Conservation (phyloP, 2,888 invertebrate genomes). For the Gymnoscelis rufifasciata region DNA sequence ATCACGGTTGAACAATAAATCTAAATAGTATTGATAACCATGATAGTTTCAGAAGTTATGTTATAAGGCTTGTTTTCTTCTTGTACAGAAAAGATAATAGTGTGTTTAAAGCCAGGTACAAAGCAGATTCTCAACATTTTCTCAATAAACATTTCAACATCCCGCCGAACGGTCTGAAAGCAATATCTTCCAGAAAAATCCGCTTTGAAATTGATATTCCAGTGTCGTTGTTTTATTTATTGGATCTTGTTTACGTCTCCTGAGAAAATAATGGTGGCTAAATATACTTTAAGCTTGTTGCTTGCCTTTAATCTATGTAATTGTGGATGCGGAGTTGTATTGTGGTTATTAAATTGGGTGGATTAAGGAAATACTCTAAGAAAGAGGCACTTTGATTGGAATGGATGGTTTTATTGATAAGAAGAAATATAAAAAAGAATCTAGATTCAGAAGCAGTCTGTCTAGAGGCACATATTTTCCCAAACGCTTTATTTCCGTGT, state of each 20-base stretch:
- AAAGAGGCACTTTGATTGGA: too few relatives aligned
- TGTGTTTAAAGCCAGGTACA: background rate
- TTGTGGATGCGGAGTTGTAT: background rate
- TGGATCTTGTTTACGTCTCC: slow-evolving; percentile 24
- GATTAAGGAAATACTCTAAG: background rate
- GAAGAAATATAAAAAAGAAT: too few relatives aligned
- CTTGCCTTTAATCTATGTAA: slow-evolving; percentile 2
- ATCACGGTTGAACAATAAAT: too few relatives aligned
- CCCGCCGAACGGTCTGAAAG: slow-evolving; percentile 22
- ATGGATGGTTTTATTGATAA: too few relatives aligned
- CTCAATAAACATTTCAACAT: slow-evolving; percentile 22
- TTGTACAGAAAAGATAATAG: too few relatives aligned
- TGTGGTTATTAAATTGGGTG: slow-evolving; percentile 6
- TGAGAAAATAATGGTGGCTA: slow-evolving; percentile 10
- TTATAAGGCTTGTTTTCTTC: too few relatives aligned
- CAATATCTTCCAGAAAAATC: slow-evolving; percentile 30
- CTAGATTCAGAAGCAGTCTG: too few relatives aligned
- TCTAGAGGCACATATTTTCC: too few relatives aligned
- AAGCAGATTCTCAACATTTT: slow-evolving; percentile 14
- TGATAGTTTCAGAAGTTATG: too few relatives aligned
- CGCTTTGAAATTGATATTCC: slow-evolving; percentile 32
- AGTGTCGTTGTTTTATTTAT: slow-evolving; percentile 28
- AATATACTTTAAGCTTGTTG: slow-evolving; percentile 5
- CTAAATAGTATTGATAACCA: too few relatives aligned
- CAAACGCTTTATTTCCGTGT: too few relatives aligned